Conservation (phyloP, 2,888 invertebrate genomes). For the Palloptera scutellata region DNA sequence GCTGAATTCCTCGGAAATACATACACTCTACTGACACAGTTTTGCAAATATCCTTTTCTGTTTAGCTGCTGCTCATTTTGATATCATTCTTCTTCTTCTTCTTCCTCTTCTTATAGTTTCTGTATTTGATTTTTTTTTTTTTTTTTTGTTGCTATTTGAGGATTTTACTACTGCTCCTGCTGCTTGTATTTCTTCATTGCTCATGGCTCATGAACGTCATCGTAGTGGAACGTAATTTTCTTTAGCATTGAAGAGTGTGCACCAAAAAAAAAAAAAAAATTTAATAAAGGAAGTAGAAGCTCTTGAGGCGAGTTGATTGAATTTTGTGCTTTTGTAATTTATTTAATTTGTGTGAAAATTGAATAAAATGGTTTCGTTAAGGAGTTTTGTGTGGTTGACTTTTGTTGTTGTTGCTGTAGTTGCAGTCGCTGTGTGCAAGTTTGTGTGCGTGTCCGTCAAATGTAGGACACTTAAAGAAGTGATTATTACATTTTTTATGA, state of each 20-base stretch:
- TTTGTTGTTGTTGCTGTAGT: slow-evolving; percentile 2
- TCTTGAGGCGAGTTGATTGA: slow-evolving; percentile 35
- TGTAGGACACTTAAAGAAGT: too few relatives aligned
- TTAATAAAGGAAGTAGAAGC: slow-evolving; percentile 18
- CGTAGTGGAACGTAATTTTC: slow-evolving; percentile 29
- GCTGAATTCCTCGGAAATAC: slow-evolving; percentile 4
- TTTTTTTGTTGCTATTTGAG: not conserved
- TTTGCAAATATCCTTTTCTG: too few relatives aligned
- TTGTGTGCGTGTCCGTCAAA: not conserved
- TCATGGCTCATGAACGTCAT: slow-evolving; percentile 3
- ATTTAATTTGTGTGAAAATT: slow-evolving; percentile 32
- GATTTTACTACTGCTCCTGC: not conserved
- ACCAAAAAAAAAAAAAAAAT: too few relatives aligned
- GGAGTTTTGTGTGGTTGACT: slow-evolving; percentile 2
- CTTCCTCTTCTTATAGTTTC: not conserved
- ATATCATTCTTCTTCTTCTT: too few relatives aligned
- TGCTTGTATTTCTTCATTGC: not conserved
- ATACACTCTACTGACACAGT: too few relatives aligned
- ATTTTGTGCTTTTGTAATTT: slow-evolving; percentile 33
- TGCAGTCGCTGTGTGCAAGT: not conserved
- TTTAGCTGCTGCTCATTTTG: too few relatives aligned
- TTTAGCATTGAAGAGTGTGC: not conserved
- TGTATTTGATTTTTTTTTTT: not conserved
- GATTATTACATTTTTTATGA: too few relatives aligned
- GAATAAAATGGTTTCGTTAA: slow-evolving; percentile 30